Conservation (phyloP, 2,888 invertebrate species). For the Agonopterix heracliana region DNA sequence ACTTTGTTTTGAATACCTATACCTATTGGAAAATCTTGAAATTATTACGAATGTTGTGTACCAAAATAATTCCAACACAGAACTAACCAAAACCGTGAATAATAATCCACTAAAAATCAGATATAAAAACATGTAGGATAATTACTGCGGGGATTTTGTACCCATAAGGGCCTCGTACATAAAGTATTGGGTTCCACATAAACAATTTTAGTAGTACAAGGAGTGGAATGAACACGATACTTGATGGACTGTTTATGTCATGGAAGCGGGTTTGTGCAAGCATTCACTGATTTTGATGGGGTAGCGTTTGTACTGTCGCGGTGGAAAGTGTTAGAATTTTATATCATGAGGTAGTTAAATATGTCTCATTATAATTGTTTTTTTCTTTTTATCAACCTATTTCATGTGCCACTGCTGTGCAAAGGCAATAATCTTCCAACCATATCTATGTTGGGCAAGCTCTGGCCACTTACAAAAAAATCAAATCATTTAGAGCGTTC, state of each 20-base stretch:
- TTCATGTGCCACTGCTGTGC: too few species aligned
- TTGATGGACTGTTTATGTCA: constrained; percentile 69
- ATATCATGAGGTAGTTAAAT: too few species aligned
- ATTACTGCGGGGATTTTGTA: constrained; percentile 65
- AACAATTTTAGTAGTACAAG: constrained; percentile 13
- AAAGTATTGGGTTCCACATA: constrained; percentile 41
- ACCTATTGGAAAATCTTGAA: too few species aligned
- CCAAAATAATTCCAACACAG: constrained; percentile 31
- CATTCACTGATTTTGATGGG: constrained; percentile 76
- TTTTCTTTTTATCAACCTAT: too few species aligned
- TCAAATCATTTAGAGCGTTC: too few species aligned
- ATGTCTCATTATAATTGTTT: too few species aligned
- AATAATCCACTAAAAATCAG: constrained; percentile 70
- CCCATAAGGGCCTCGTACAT: constrained; percentile 51
- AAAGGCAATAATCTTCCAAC: too few species aligned
- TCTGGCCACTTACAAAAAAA: too few species aligned
- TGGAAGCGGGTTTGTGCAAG: constrained; percentile 77
- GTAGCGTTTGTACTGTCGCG: constrained; percentile 53
- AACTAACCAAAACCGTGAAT: constrained; percentile 58
- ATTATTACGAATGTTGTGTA: not conserved
- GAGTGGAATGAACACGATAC: constrained; percentile 50
- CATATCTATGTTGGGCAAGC: too few species aligned
- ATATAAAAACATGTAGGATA: constrained; percentile 74
- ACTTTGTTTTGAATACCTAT: too few species aligned
- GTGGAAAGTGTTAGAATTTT: constrained; percentile 15